Evolutionary conservation across 1,140 invertebrate genomes (phyloP).

Genomic region (Tetraneura akinire): DNA sequence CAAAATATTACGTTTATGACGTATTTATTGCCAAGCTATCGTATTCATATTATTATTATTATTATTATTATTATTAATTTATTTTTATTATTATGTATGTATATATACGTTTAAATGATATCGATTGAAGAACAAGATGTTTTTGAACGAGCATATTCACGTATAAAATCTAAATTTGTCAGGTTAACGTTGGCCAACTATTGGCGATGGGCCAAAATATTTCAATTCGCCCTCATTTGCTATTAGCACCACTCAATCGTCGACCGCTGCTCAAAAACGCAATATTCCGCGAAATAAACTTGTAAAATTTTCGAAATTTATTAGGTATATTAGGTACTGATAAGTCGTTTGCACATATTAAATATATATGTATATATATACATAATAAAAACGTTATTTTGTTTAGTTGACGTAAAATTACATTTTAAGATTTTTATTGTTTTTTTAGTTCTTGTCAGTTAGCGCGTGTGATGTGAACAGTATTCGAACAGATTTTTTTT

Average conservation of each 20-base stretch:
- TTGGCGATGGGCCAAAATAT: slow-evolving; percentile 38
- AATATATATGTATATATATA: background rate
- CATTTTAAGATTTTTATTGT: background rate
- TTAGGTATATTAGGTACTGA: background rate
- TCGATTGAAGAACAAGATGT: slow-evolving; percentile 26
- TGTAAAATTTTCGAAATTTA: slow-evolving; percentile 39
- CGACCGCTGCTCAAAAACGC: slow-evolving; percentile 50
- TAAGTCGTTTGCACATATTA: background rate
- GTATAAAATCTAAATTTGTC: slow-evolving; percentile 51
- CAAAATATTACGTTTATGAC: no score
- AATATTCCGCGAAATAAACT: slow-evolving; percentile 49
- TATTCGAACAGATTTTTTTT: background rate
- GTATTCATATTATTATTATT: no score
- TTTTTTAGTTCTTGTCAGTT: slow-evolving; percentile 32
- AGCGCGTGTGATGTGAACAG: slow-evolving; percentile 42
- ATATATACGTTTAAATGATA: slow-evolving; percentile 25
- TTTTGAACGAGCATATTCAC: slow-evolving; percentile 41
- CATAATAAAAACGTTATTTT: background rate
- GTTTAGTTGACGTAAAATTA: slow-evolving; percentile 21
- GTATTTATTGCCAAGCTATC: no score
- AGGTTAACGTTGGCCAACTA: slow-evolving; percentile 39
- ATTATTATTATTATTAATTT: background rate
- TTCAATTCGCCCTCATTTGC: slow-evolving; percentile 48
- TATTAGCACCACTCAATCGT: slow-evolving; percentile 50
- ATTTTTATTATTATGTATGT: background rate